Percentiles rank a stretch among this genome's conserved stretches.
Evolutionary conservation across 2,113 vertebrate genomes (phyloP).

Genomic region (Propithecus coquereli): DNA sequence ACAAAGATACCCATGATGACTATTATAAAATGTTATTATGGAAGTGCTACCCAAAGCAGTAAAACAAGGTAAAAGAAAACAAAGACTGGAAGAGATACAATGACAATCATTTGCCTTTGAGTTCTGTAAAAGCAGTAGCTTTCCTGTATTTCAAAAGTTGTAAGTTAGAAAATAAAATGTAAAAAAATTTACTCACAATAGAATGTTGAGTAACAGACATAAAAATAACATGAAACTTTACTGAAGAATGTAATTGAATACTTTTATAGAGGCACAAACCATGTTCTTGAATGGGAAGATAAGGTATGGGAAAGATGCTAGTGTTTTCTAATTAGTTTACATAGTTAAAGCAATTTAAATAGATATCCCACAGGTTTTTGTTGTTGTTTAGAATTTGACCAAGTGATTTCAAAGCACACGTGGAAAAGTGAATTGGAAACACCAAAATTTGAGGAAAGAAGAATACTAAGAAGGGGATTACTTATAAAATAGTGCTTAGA

Average conservation of each 20-base stretch:
- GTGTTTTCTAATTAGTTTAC: neutral
- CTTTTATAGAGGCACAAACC: neutral
- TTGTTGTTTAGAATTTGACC: neutral
- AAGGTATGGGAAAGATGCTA: neutral
- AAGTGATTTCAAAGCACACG: neutral
- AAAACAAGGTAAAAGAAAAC: neutral
- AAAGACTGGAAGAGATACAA: neutral
- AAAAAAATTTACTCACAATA: neutral
- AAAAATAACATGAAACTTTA: neutral
- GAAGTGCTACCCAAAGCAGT: neutral
- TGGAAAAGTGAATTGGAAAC: neutral
- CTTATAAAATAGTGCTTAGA: neutral
- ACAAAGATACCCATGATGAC: too few relatives aligned
- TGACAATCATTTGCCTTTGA: neutral
- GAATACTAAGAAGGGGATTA: neutral
- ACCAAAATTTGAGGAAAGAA: neutral
- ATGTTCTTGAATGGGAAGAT: neutral
- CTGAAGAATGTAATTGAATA: neutral
- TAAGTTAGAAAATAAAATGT: neutral
- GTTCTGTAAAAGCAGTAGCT: neutral
- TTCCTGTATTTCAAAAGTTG: neutral
- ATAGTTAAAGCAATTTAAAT: neutral
- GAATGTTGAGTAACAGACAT: neutral
- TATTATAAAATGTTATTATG: neutral
- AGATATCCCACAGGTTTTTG: neutral